These are phyloP conservation scores for Coranthus polyacanthus DNA, from an alignment of 2,797 vertebrate genomes.

Conservation along the genomic window DNA sequence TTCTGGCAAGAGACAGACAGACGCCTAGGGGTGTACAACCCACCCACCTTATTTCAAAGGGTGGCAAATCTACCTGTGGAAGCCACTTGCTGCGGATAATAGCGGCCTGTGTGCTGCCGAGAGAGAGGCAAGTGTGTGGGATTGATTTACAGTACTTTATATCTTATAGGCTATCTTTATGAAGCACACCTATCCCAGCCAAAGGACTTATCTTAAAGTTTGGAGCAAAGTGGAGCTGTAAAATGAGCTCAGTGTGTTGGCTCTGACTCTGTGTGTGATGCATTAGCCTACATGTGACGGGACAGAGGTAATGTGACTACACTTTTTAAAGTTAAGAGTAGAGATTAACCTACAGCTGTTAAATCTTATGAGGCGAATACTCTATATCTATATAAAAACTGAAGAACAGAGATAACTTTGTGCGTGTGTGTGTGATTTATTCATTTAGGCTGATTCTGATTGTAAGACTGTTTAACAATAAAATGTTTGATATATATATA, in stretches of 20 bases:
- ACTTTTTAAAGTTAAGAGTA: constrained; percentile 28
- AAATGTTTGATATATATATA: constrained; percentile 3
- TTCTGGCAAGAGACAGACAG: constrained; percentile 84
- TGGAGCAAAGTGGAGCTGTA: constrained; percentile 33
- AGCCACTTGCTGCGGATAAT: constrained; percentile 74
- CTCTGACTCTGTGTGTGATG: constrained; percentile 9
- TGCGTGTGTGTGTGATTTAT: no score
- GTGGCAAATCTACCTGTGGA: constrained; percentile 76
- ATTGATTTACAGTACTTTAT: constrained; percentile 76
- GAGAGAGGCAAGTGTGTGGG: constrained; percentile 61
- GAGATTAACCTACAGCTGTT: background rate
- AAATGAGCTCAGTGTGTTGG: constrained; percentile 42
- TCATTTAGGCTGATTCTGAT: no score
- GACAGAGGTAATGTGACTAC: constrained; percentile 30
- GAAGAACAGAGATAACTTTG: no score
- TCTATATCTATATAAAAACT: no score
- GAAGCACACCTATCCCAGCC: constrained; percentile 52
- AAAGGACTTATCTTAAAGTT: constrained; percentile 49
- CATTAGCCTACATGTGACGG: constrained; percentile 27
- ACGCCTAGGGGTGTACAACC: constrained; percentile 77
- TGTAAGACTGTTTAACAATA: no score
- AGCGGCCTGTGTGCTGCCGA: constrained; percentile 73
- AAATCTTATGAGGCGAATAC: constrained; percentile 3
- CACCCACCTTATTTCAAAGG: constrained; percentile 78
- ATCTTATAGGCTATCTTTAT: constrained; percentile 45